These are phyloP conservation scores for Telmatherina bonti DNA, from an alignment of 2,797 vertebrate genomes.

Conservation along the genomic window DNA sequence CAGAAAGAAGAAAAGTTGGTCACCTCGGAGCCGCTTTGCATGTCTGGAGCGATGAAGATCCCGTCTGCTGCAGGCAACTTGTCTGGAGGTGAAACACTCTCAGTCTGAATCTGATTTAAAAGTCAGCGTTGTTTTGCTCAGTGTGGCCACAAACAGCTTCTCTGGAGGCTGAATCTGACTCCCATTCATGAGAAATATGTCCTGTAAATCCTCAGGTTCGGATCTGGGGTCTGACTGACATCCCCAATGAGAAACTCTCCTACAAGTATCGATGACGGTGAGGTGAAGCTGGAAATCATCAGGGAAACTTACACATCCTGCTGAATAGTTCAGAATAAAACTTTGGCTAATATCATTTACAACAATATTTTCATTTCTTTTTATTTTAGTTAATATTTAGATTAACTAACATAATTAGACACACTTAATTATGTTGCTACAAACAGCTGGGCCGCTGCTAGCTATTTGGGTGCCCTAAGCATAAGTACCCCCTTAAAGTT, in stretches of 20 bases:
- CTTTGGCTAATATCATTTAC: no score
- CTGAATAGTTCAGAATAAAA: neutral
- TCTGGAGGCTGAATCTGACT: conserved; percentile 31
- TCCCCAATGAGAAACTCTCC: conserved; percentile 32
- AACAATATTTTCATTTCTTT: no score
- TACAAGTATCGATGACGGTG: conserved; percentile 30
- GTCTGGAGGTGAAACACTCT: neutral
- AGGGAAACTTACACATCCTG: rapidly evolving
- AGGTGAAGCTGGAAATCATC: rapidly evolving
- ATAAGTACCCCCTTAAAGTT: no score
- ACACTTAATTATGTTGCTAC: no score
- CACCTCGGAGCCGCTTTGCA: conserved; percentile 64
- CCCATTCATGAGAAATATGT: conserved; percentile 47
- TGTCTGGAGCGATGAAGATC: conserved; percentile 15
- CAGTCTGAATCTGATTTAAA: neutral
- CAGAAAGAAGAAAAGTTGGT: neutral
- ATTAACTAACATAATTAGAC: no score
- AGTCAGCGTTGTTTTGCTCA: neutral
- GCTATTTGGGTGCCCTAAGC: no score
- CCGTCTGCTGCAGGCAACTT: conserved; percentile 19
- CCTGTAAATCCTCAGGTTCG: conserved; percentile 1
- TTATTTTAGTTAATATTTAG: no score
- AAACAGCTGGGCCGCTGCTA: no score
- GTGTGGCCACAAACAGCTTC: neutral
- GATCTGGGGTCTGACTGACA: conserved; percentile 33